Percentiles rank a stretch among this genome's conserved stretches.
Evolutionary conservation across 2,797 vertebrate species (phyloP).

Genomic region (Decapterus maruadsi): DNA sequence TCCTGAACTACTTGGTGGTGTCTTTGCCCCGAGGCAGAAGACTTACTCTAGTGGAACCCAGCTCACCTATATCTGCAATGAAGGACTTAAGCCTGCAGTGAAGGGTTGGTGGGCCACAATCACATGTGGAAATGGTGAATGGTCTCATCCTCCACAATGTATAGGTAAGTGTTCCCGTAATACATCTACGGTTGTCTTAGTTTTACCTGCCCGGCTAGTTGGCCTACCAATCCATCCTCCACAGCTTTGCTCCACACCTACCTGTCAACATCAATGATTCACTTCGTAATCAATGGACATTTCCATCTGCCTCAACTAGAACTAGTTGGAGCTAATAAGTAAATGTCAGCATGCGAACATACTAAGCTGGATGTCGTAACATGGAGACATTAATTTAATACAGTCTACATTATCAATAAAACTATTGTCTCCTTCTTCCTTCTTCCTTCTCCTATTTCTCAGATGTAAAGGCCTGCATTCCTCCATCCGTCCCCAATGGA

Average conservation of each 20-base stretch:
- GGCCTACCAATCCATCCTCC: not conserved
- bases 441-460: not conserved
- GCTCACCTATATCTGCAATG: conserved; percentile 39
- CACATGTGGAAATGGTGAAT: conserved; percentile 41
- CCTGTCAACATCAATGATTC: too few relatives aligned
- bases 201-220: not conserved
- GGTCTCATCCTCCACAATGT: conserved; percentile 46
- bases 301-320: too few relatives aligned
- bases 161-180: conserved; percentile 40
- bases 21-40: not conserved
- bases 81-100: conserved; percentile 12
- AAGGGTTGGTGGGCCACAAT: conserved; percentile 49
- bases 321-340: too few relatives aligned
- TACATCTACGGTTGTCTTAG: not conserved
- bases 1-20: conserved; percentile 27
- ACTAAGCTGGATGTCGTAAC: too few relatives aligned
- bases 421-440: too few relatives aligned
- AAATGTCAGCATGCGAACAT: too few relatives aligned
- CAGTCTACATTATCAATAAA: too few relatives aligned
- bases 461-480: not conserved
- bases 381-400: too few relatives aligned
- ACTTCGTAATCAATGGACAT: too few relatives aligned
- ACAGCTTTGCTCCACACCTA: not conserved
- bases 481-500: too few relatives aligned
- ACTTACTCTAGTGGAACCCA: not conserved